Conservation (phyloP, 2,113 vertebrate genomes). For the Galemys pyrenaicus region DNA sequence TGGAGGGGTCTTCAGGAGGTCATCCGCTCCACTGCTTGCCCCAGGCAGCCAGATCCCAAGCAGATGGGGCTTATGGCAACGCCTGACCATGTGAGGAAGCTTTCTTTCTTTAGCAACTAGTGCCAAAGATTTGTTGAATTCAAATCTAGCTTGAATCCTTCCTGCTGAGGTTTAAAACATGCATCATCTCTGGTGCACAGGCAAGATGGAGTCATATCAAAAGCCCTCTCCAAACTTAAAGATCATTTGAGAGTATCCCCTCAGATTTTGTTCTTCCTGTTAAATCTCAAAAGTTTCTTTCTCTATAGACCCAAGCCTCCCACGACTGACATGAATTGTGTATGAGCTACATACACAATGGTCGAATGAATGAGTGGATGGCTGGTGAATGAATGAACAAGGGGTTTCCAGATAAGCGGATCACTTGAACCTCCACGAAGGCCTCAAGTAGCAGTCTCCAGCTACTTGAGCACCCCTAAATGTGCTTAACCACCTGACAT, state of each 20-base stretch:
- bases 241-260: background rate
- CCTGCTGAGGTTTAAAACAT: background rate
- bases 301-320: background rate
- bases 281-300: background rate
- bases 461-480: background rate
- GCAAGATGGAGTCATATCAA: background rate
- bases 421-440: background rate
- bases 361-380: background rate
- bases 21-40: background rate
- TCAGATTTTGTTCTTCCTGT: background rate
- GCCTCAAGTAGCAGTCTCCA: background rate
- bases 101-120: background rate
- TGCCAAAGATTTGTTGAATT: slow-evolving; percentile 57
- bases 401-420: background rate
- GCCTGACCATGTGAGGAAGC: slow-evolving; percentile 18
- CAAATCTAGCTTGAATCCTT: slow-evolving; percentile 50
- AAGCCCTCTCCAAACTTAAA: background rate
- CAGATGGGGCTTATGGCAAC: slow-evolving; percentile 32
- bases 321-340: background rate
- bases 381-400: background rate
- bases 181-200: background rate
- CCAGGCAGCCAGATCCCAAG: background rate
- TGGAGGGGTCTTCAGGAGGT: slow-evolving; percentile 57
- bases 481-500: background rate
- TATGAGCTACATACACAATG: too few species aligned